Evolutionary conservation across 2,888 invertebrate species (phyloP), one percentile per base, ranked within the genome.

Genomic region (Drosophila limbata): DNA sequence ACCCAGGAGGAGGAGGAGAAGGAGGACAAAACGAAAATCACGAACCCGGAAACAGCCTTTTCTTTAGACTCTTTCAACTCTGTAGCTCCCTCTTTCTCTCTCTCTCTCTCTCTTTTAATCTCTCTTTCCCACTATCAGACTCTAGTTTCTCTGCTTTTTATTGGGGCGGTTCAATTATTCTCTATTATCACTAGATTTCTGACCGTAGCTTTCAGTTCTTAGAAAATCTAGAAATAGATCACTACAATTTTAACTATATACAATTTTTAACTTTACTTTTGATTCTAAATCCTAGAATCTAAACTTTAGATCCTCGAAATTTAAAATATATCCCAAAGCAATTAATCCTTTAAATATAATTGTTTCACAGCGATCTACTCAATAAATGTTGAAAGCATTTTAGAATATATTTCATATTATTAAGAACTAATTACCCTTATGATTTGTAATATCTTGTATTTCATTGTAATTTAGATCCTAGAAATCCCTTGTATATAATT

Each of bases 11-110:
- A n/a, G 47, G 9, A 17, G 50, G 48, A 47, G 52, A n/a, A 60
- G 65, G 73, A 77, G 78, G 77, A 84, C 78, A 87, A 91, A 82
- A 81, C 77, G 79, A 89, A 89, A 91, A 91, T 91, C 91, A 91
- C 91, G 91, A 91, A 91, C 91, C 91, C 91, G 91, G 91, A 91
- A 91, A 90, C 90, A 79, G 81, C 47, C 69, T 69, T 68, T 68
- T 28, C 45, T 60, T 65, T 15, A 25, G 42, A 37, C 28, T 25
- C 44, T 69, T 40, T 39, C 48, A 17, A 13, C 42, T 40, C 39
- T 37, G 9, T 37, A 10, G 10, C 0, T 33, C 51, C 44, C 25
- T 17, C 35, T 50, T 33, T 1, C 19, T 48, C 52, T 39, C 56
- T 17, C 45, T 37, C 51, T 59, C 63, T 55, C n/a, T 53, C 15